A percentile compares a stretch with the other conserved stretches of the same genome.
Conservation (phyloP, 2,797 vertebrate species). For the Acridotheres tristis region DNA sequence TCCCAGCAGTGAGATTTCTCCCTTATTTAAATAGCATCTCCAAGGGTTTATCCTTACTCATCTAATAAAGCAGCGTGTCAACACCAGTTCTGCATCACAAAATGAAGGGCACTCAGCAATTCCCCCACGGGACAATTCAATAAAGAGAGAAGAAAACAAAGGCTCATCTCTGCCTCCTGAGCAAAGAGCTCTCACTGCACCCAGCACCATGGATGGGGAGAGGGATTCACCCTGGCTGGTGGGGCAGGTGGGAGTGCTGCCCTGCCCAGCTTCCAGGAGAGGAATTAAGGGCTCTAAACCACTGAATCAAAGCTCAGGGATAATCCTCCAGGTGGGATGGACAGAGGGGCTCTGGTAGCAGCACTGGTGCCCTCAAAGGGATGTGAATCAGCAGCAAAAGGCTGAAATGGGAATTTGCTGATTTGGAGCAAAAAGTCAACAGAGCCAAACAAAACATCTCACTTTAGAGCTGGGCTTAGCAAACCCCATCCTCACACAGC, state of each 20-base stretch:
- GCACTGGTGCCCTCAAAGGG: not conserved
- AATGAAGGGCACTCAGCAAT: slow-evolving; percentile 17
- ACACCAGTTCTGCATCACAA: slow-evolving; percentile 17
- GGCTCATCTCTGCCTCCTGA: not conserved
- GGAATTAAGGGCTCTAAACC: not conserved
- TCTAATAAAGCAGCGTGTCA: slow-evolving; percentile 51
- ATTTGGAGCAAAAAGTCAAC: not conserved
- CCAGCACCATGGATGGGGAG: rapidly evolving
- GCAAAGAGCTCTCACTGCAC: not conserved
- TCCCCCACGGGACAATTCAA: slow-evolving; percentile 23
- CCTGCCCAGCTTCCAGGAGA: not conserved
- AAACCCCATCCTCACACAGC: not conserved
- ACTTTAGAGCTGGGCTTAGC: rapidly evolving
- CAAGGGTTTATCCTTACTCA: slow-evolving; percentile 31
- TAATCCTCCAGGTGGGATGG: not conserved
- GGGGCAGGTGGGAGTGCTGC: rapidly evolving
- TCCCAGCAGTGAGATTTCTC: slow-evolving; percentile 4
- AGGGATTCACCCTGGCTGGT: rapidly evolving
- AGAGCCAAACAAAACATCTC: not conserved
- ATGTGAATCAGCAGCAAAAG: not conserved
- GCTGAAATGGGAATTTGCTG: not conserved
- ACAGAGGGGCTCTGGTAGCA: not conserved
- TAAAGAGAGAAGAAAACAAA: slow-evolving; percentile 48
- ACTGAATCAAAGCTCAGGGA: not conserved
- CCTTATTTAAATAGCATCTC: slow-evolving; percentile 26